These are phyloP conservation scores for Drosophila algonquin DNA, from an alignment of 2,888 invertebrate species.

Conservation along the genomic window DNA sequence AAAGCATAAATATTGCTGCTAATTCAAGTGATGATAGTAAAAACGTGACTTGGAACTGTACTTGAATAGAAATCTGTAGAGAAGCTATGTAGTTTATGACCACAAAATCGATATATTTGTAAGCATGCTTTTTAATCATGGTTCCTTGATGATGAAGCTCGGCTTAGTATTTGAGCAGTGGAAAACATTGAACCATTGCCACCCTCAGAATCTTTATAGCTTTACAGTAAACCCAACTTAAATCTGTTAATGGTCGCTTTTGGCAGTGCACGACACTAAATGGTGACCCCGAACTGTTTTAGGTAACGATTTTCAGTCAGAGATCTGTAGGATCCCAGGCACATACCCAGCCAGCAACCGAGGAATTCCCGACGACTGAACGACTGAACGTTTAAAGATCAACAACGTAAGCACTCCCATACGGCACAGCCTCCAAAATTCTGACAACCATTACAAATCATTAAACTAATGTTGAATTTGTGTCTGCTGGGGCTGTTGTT, in stretches of 20 bases:
- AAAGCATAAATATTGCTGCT: too few species aligned
- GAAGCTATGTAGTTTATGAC: not conserved
- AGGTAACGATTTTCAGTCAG: constrained; percentile 1
- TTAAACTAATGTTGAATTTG: constrained; percentile 47
- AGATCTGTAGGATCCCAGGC: constrained; percentile 1
- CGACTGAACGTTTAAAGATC: constrained; percentile 33
- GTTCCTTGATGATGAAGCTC: not conserved
- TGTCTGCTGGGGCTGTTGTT: not conserved
- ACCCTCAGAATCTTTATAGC: not conserved
- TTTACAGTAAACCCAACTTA: too few species aligned
- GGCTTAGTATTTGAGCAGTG: not conserved
- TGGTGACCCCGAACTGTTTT: not conserved
- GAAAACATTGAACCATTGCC: not conserved
- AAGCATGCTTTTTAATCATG: not conserved
- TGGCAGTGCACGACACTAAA: not conserved
- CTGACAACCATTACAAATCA: constrained; percentile 64
- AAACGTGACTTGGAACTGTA: not conserved
- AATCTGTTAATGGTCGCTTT: not conserved
- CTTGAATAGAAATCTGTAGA: not conserved
- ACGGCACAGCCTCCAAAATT: constrained; percentile 39
- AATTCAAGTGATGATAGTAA: too few species aligned
- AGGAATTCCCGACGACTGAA: constrained; percentile 17
- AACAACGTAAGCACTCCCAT: constrained; percentile 32
- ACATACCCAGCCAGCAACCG: not conserved
- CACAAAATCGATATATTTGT: not conserved